A percentile compares a stretch with the other conserved stretches of the same genome.
phyloP scores from a whole-genome alignment of 2,113 vertebrate genomes.

The Recurvirostra avosetta region DNA sequence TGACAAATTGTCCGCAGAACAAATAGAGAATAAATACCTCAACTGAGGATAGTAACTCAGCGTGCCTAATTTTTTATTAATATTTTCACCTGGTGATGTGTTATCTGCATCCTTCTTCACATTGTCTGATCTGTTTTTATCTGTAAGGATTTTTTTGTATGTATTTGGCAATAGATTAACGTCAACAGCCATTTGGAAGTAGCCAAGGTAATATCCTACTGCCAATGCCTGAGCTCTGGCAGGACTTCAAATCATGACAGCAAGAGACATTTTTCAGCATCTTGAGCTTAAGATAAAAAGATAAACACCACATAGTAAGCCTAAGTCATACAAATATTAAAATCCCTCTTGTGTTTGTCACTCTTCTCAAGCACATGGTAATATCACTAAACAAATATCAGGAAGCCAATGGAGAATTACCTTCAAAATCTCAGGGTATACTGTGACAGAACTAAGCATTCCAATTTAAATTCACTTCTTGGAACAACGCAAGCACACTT shows the following conservation, averaged over 20 bases:
- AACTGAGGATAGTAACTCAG: neutral
- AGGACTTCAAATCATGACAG: neutral
- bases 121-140: neutral
- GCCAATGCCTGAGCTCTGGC: neutral
- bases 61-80: neutral
- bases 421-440: constrained; percentile 1
- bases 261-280: neutral
- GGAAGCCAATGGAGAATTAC: constrained; percentile 55
- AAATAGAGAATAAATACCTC: neutral
- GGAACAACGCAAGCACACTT: neutral
- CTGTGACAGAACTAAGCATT: constrained; percentile 16
- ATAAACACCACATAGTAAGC: constrained; percentile 36
- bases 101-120: neutral
- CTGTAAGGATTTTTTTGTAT: neutral
- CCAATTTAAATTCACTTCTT: constrained; percentile 10
- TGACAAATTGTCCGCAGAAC: neutral
- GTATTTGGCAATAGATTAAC: neutral
- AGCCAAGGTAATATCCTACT: neutral
- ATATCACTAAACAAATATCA: constrained; percentile 71
- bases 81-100: neutral
- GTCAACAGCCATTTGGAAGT: neutral
- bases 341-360: constrained; percentile 46
- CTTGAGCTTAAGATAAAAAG: neutral
- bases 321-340: constrained; percentile 59
- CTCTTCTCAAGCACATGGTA: constrained; percentile 44